These are phyloP conservation scores for Epistrophe eligans DNA, from an alignment of 2,888 invertebrate species.

Conservation along the genomic window DNA sequence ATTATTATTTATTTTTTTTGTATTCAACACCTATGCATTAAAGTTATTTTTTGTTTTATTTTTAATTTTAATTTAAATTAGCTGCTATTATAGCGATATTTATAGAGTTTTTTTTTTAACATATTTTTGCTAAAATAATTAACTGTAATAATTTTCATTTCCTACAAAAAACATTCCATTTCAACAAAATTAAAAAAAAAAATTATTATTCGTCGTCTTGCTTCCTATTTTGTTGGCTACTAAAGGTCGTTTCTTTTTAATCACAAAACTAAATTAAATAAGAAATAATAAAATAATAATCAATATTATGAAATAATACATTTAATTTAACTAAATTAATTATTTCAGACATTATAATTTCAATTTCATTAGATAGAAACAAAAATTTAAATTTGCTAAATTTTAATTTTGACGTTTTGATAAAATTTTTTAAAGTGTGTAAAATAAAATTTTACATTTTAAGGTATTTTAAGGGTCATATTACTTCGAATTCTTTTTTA, in stretches of 20 bases:
- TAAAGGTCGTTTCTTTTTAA: conserved; percentile 1
- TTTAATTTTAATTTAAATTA: conserved; percentile 54
- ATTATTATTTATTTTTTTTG: conserved; percentile 47
- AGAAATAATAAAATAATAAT: neutral
- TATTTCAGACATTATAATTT: too few species aligned
- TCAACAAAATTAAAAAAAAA: conserved; percentile 37
- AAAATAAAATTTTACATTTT: too few species aligned
- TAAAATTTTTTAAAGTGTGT: too few species aligned
- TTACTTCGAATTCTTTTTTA: too few species aligned
- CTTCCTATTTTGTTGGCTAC: conserved; percentile 3
- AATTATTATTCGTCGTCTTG: neutral
- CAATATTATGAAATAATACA: too few species aligned
- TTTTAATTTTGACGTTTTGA: too few species aligned
- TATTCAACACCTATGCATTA: conserved; percentile 71
- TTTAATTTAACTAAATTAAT: too few species aligned
- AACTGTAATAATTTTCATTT: conserved; percentile 64
- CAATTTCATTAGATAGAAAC: too few species aligned
- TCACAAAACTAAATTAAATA: neutral
- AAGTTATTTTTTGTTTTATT: conserved; percentile 30
- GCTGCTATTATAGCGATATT: conserved; percentile 70
- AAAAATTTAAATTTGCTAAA: too few species aligned
- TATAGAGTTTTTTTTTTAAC: conserved; percentile 45
- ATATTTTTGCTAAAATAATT: conserved; percentile 73
- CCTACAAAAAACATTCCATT: conserved; percentile 68
- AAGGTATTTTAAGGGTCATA: too few species aligned